Conservation (phyloP, 2,113 vertebrate genomes). For the Psittacula cyanocephala region DNA sequence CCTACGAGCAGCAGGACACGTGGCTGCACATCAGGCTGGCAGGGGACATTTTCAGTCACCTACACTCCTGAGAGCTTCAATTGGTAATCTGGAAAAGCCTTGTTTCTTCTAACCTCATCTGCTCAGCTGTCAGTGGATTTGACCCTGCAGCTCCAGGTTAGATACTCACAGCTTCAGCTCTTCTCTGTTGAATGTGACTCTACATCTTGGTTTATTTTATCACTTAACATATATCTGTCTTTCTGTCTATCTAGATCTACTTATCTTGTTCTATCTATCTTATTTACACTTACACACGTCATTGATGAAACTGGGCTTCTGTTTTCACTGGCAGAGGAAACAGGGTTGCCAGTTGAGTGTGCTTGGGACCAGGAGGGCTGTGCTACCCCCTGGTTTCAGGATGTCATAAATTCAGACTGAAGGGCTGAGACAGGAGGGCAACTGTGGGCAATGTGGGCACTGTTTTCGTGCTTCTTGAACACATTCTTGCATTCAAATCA, state of each 20-base stretch:
- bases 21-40: background rate
- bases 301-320: background rate
- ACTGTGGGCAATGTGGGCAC: background rate
- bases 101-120: background rate
- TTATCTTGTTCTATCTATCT: background rate
- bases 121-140: background rate
- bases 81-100: background rate
- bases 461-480: background rate
- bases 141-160: background rate
- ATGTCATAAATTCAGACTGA: background rate
- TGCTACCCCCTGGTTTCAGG: no score
- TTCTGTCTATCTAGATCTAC: background rate
- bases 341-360: fast-evolving
- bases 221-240: background rate
- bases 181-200: background rate
- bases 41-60: background rate
- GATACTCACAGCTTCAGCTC: background rate
- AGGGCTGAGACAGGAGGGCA: background rate
- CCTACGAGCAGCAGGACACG: fast-evolving
- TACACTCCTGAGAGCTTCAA: background rate
- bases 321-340: background rate
- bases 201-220: background rate
- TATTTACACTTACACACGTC: background rate
- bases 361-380: background rate
- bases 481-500: background rate